Conservation (phyloP, 1,140 invertebrate species). For the Bombus affinis region DNA sequence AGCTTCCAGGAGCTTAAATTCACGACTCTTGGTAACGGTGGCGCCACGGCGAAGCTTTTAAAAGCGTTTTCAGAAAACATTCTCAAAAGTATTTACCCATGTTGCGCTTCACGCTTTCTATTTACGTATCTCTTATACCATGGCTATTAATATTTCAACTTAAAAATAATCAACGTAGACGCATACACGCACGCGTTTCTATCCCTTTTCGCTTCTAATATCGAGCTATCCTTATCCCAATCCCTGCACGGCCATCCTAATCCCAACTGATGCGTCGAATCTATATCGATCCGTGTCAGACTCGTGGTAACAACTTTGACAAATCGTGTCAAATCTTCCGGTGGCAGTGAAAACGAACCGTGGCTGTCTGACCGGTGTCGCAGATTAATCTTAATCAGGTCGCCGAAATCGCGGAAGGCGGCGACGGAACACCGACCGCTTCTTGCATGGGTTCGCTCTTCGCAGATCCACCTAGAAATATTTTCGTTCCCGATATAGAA, state of each 20-base stretch:
- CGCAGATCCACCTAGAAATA: conserved; percentile 63
- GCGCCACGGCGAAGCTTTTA: conserved; percentile 46
- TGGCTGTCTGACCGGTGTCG: conserved; percentile 16
- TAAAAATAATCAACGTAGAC: neutral
- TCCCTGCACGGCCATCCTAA: neutral
- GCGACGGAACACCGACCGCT: too few relatives aligned
- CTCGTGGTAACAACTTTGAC: conserved; percentile 44
- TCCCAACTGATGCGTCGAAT: neutral
- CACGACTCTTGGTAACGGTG: conserved; percentile 28
- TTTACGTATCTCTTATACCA: neutral
- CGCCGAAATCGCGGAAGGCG: conserved; percentile 21
- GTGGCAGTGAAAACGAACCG: conserved; percentile 38
- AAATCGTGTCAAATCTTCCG: conserved; percentile 45
- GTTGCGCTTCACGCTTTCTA: neutral
- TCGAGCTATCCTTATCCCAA: neutral
- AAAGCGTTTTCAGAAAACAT: neutral
- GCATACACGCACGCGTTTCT: neutral
- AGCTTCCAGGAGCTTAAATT: conserved; percentile 21
- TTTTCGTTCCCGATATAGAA: conserved; percentile 70
- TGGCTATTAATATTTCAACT: neutral
- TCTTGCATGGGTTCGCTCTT: conserved; percentile 2
- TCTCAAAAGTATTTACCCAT: too few relatives aligned
- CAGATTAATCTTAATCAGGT: conserved; percentile 51
- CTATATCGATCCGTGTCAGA: neutral
- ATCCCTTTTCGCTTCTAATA: neutral